A percentile compares a stretch with the other conserved stretches of the same genome.
Conservation (phyloP, 2,797 vertebrate species). For the Vireo griseus region DNA sequence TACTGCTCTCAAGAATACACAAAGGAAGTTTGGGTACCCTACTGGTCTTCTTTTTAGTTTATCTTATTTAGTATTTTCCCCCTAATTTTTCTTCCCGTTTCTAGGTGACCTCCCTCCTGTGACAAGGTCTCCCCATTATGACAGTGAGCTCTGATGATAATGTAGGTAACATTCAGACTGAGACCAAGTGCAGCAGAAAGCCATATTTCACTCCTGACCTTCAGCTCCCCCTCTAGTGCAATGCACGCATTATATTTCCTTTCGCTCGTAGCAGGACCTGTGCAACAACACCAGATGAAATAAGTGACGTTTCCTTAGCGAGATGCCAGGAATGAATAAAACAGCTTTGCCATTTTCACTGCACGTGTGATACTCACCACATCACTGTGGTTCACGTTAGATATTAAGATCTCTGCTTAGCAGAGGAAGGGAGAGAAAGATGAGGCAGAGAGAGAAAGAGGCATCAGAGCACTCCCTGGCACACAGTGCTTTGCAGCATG, state of each 20-base stretch:
- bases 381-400: not conserved
- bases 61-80: slow-evolving; percentile 34
- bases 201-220: slow-evolving; percentile 73
- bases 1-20: not conserved
- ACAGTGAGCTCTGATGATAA: slow-evolving; percentile 69
- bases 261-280: slow-evolving; percentile 56
- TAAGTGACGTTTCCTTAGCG: slow-evolving; percentile 24
- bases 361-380: not conserved
- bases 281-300: slow-evolving; percentile 2
- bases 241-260: slow-evolving; percentile 56
- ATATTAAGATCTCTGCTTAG: not conserved
- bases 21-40: slow-evolving; percentile 38
- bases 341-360: not conserved
- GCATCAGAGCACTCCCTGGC: not conserved
- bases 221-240: slow-evolving; percentile 69
- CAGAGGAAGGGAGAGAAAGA: not conserved
- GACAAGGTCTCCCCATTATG: slow-evolving; percentile 70
- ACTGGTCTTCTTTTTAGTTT: slow-evolving; percentile 12
- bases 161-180: slow-evolving; percentile 69
- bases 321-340: slow-evolving; percentile 3
- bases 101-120: slow-evolving; percentile 62
- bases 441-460: not conserved
- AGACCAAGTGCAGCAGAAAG: slow-evolving; percentile 69
- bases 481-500: accelerated
- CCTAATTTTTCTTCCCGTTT: slow-evolving; percentile 59